A percentile compares a stretch with the other conserved stretches of the same genome.
These are phyloP conservation scores for Troides oblongomaculatus DNA, from an alignment of 2,888 invertebrate genomes.

Conservation along the genomic window DNA sequence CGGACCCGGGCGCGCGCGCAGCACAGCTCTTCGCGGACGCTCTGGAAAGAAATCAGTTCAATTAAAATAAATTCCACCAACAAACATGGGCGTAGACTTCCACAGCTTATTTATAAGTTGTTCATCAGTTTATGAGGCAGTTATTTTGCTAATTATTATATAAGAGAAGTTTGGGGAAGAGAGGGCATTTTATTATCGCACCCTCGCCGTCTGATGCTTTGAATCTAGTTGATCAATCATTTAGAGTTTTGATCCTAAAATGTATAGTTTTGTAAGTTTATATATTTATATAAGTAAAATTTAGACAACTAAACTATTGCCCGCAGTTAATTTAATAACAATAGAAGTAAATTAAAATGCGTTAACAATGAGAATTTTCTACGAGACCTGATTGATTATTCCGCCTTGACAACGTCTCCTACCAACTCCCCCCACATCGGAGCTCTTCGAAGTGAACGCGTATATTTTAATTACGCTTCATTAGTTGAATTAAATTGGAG, in stretches of 20 bases:
- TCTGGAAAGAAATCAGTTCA: slow-evolving; percentile 66
- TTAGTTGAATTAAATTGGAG: slow-evolving; percentile 79
- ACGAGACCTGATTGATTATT: slow-evolving; percentile 37
- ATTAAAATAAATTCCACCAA: too few relatives aligned
- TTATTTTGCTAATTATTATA: too few relatives aligned
- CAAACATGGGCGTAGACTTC: background rate
- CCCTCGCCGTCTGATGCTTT: too few relatives aligned
- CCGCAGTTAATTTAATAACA: background rate
- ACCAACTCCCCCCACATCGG: slow-evolving; percentile 43
- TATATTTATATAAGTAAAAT: too few relatives aligned
- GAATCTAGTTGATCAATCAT: too few relatives aligned
- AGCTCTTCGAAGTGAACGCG: slow-evolving; percentile 65
- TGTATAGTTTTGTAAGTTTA: too few relatives aligned
- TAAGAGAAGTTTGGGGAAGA: too few relatives aligned
- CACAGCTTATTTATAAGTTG: background rate
- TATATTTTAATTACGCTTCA: slow-evolving; percentile 79
- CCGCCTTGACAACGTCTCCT: slow-evolving; percentile 33
- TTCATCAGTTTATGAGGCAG: too few relatives aligned
- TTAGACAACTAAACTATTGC: too few relatives aligned
- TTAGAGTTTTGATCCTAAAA: too few relatives aligned
- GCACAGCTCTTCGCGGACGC: slow-evolving; percentile 87
- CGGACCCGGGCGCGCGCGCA: slow-evolving; percentile 86
- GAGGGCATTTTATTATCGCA: too few relatives aligned
- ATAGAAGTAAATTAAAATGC: background rate
- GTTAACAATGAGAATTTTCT: background rate